Conservation (phyloP, 2,113 vertebrate species). For the Arizona elegans region DNA sequence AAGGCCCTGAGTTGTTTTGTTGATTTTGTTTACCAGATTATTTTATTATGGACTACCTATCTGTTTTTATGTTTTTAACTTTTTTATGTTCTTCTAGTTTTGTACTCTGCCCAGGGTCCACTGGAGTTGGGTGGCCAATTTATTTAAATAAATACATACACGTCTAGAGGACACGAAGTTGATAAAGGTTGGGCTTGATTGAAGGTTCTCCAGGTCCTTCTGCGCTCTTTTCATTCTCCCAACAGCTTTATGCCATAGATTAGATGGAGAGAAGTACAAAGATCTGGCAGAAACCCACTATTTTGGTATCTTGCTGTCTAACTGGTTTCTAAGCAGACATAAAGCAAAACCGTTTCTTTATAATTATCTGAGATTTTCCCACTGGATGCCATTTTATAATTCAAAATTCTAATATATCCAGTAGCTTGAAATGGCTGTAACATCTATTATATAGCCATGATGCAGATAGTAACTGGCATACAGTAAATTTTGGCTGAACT, state of each 20-base stretch:
- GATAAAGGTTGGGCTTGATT: background rate
- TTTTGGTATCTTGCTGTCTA: background rate
- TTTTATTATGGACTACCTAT: background rate
- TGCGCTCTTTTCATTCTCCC: background rate
- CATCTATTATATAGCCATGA: background rate
- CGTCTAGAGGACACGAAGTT: background rate
- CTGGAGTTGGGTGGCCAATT: background rate
- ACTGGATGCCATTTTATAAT: background rate
- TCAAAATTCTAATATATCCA: background rate
- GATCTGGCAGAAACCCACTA: background rate
- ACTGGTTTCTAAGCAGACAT: background rate
- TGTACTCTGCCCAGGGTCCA: background rate
- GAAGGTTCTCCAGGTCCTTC: background rate
- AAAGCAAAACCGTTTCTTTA: background rate
- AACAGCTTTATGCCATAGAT: background rate
- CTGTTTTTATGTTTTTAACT: background rate
- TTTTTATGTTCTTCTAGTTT: background rate
- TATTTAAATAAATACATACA: background rate
- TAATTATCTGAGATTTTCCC: background rate
- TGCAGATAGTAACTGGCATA: background rate
- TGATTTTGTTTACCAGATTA: background rate
- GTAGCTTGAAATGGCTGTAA: background rate
- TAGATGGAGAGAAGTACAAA: background rate
- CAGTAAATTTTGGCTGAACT: background rate
- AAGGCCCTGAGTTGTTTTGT: background rate